These are phyloP conservation scores for Drosophila orosa DNA, from an alignment of 1,140 invertebrate genomes.

Conservation along the genomic window DNA sequence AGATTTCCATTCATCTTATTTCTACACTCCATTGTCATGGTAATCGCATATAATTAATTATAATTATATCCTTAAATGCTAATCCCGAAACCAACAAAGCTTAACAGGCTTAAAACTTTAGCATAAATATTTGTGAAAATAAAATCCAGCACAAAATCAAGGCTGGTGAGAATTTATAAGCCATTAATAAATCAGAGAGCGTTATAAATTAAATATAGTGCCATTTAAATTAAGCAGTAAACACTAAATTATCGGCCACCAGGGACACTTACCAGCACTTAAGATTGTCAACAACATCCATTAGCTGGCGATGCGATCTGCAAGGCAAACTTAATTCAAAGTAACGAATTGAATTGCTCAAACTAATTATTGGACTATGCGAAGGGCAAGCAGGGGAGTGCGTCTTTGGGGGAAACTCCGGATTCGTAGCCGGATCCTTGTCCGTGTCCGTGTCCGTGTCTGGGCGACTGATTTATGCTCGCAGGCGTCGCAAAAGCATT, in stretches of 20 bases:
- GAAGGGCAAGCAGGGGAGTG: not conserved
- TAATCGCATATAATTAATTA: not conserved
- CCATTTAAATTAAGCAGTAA: slow-evolving; percentile 16
- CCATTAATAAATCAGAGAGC: not conserved
- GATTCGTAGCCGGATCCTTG: not conserved
- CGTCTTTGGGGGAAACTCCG: not conserved
- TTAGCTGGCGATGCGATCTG: slow-evolving; percentile 14
- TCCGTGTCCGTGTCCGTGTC: not conserved
- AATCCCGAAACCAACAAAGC: not conserved
- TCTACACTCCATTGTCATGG: not conserved
- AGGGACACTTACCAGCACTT: slow-evolving; percentile 43
- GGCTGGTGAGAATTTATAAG: not conserved
- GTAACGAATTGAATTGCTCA: slow-evolving; percentile 50
- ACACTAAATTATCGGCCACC: slow-evolving; percentile 24
- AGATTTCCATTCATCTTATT: not conserved
- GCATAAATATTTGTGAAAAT: not conserved
- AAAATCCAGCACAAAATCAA: not conserved
- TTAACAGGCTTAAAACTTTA: not conserved
- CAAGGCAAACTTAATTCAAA: slow-evolving; percentile 48
- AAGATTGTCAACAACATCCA: slow-evolving; percentile 35
- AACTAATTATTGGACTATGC: slow-evolving; percentile 57
- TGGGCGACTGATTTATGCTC: slow-evolving; percentile 57
- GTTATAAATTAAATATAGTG: not conserved
- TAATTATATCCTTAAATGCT: not conserved
- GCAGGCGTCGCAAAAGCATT: slow-evolving; percentile 52